phyloP scores from a whole-genome alignment of 2,888 invertebrate genomes.

The Catocala nupta region DNA sequence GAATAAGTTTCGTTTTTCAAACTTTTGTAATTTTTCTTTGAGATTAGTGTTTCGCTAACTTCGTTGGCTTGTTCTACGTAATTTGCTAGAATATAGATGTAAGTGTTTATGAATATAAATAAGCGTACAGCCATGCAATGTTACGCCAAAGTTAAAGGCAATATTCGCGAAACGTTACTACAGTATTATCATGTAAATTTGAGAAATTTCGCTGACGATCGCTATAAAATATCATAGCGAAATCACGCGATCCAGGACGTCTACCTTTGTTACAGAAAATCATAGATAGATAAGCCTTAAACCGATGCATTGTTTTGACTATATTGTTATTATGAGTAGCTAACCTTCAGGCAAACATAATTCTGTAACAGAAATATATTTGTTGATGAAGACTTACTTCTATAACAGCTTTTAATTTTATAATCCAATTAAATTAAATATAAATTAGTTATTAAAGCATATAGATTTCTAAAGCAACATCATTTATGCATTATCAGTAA shows the following conservation, averaged over 20 bases:
- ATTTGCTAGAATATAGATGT: conserved; percentile 34
- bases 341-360: too few species aligned
- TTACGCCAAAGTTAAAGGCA: conserved; percentile 54
- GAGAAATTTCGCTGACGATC: conserved; percentile 55
- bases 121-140: conserved; percentile 54
- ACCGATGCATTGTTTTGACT: conserved; percentile 26
- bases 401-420: too few species aligned
- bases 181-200: conserved; percentile 68
- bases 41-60: conserved; percentile 31
- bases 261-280: conserved; percentile 42
- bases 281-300: conserved; percentile 25
- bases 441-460: not conserved
- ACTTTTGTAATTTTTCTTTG: conserved; percentile 46
- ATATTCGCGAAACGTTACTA: conserved; percentile 63
- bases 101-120: conserved; percentile 53
- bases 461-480: not conserved
- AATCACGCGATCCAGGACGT: conserved; percentile 66
- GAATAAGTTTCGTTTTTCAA: conserved; percentile 45
- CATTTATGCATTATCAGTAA: not conserved
- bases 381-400: too few species aligned
- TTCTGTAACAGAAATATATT: too few species aligned
- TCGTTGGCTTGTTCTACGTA: conserved; percentile 29
- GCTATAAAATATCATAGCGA: conserved; percentile 49
- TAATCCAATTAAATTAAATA: too few species aligned
- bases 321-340: not conserved